Evolutionary conservation across 2,888 invertebrate genomes (phyloP).

Genomic region (Eurois occulta): DNA sequence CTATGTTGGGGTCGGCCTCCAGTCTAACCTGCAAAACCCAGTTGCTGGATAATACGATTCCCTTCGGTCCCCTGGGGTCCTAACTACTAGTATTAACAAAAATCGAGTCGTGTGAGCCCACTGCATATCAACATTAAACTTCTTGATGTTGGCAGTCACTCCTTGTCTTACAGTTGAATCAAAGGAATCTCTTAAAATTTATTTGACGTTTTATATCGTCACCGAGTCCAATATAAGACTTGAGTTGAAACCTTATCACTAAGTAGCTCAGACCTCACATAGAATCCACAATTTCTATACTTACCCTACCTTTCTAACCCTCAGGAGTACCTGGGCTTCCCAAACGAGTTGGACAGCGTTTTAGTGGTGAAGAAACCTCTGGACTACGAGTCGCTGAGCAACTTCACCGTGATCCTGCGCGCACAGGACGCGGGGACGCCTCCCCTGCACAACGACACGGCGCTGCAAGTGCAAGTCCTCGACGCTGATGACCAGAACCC

Average conservation of each 20-base stretch:
- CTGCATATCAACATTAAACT: not conserved
- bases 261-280: not conserved
- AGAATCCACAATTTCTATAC: not conserved
- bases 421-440: constrained; percentile 96
- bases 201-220: not conserved
- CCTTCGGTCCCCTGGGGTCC: not conserved
- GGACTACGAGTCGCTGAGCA: constrained; percentile 95
- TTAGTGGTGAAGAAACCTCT: constrained; percentile 94
- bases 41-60: not conserved
- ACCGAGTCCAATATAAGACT: not conserved
- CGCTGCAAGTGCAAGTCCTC: constrained; percentile 93
- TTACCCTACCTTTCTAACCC: constrained; percentile 34
- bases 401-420: constrained; percentile 94
- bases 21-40: not conserved
- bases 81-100: not conserved
- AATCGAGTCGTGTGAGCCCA: not conserved
- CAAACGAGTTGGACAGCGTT: constrained; percentile 96
- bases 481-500: constrained; percentile 98
- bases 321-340: constrained; percentile 95
- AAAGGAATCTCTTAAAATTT: not conserved
- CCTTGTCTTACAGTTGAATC: not conserved
- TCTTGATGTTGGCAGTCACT: no score
- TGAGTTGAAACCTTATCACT: not conserved
- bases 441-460: constrained; percentile 94
- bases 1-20: not conserved